phyloP scores from a whole-genome alignment of 37 sponge, comb jelly and placozoan species.

The Cliona cf. orientalis region DNA sequence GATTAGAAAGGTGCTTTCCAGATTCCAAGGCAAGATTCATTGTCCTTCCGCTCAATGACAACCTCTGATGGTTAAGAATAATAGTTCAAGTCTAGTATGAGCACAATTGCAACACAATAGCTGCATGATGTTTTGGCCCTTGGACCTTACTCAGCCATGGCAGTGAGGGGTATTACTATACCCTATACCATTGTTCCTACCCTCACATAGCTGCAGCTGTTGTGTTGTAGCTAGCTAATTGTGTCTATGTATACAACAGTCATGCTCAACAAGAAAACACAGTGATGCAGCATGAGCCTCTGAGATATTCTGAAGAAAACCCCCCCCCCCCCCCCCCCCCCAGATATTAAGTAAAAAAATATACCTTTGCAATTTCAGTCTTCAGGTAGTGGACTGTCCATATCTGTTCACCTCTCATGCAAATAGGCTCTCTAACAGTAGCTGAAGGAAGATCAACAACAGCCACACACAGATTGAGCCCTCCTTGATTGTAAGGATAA shows the following conservation, averaged over 20 bases:
- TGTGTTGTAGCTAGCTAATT: too few relatives aligned
- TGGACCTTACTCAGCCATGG: too few relatives aligned
- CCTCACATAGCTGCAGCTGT: too few relatives aligned
- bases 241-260: too few relatives aligned
- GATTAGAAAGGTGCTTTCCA: constrained; percentile 31
- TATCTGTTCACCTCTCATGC: constrained; percentile 58
- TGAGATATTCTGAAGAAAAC: too few relatives aligned
- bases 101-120: too few relatives aligned
- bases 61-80: constrained; percentile 8
- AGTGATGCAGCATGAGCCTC: too few relatives aligned
- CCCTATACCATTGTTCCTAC: too few relatives aligned
- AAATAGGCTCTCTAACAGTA: constrained; percentile 28
- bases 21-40: constrained; percentile 68
- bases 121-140: neutral
- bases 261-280: too few relatives aligned
- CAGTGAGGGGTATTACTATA: too few relatives aligned
- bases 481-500: constrained; percentile 72
- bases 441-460: constrained; percentile 59
- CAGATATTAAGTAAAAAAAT: too few relatives aligned
- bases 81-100: neutral
- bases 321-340: too few relatives aligned
- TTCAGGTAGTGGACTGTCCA: constrained; percentile 77
- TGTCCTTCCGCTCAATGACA: neutral
- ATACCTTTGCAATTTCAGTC: constrained; percentile 32
- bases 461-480: constrained; percentile 65